Percentiles rank a stretch among this genome's conserved stretches.
These are phyloP conservation scores for Bubo bubo DNA, from an alignment of 2,113 vertebrate genomes.

Conservation along the genomic window DNA sequence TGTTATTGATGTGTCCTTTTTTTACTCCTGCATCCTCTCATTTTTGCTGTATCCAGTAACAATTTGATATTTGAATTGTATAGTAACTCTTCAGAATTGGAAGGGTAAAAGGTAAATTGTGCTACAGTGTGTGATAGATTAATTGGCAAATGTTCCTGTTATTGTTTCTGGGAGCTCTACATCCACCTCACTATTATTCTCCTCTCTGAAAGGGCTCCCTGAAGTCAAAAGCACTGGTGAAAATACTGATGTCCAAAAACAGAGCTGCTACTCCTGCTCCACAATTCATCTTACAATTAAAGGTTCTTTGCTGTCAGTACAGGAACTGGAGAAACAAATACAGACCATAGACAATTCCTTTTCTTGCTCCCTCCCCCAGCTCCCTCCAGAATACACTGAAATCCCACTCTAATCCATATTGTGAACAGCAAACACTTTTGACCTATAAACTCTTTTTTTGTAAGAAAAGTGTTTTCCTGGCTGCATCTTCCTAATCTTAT, in stretches of 20 bases:
- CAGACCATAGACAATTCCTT: constrained; percentile 1
- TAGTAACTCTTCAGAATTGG: constrained; percentile 18
- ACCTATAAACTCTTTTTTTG: background rate
- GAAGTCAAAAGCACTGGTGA: background rate
- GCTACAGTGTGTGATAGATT: constrained; percentile 27
- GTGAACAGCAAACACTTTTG: constrained; percentile 12
- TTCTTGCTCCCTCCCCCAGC: background rate
- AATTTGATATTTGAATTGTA: constrained; percentile 32
- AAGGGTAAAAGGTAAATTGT: constrained; percentile 67
- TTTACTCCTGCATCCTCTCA: constrained; percentile 11
- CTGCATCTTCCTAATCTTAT: background rate
- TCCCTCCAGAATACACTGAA: constrained; percentile 12
- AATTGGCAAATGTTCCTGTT: constrained; percentile 63
- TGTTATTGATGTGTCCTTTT: constrained; percentile 23
- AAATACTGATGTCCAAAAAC: constrained; percentile 2
- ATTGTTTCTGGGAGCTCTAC: constrained; percentile 50
- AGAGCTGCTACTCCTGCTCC: background rate
- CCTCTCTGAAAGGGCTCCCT: constrained; percentile 1
- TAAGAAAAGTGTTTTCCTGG: constrained; percentile 37
- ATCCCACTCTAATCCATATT: constrained; percentile 4
- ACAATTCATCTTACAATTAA: constrained; percentile 63
- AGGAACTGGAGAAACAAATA: constrained; percentile 53
- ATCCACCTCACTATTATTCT: constrained; percentile 27
- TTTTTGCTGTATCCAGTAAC: background rate
- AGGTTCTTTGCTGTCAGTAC: constrained; percentile 51